These are phyloP conservation scores for Oscheius sp. DNA, from an alignment of 1,140 invertebrate genomes.

Conservation along the genomic window DNA sequence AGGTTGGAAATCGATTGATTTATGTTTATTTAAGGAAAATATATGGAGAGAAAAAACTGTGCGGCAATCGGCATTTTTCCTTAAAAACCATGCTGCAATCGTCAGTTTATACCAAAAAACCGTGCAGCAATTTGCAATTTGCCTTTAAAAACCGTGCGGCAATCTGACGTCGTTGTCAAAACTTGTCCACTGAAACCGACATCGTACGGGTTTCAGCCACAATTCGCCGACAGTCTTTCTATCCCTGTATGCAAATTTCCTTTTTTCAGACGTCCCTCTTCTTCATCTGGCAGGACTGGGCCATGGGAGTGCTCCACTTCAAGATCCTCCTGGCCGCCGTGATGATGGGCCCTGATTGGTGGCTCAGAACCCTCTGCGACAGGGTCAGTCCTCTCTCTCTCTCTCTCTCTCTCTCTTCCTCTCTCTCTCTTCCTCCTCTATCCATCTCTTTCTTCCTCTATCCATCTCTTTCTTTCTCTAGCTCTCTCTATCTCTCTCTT, in stretches of 20 bases:
- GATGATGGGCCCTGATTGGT: constrained; percentile 96
- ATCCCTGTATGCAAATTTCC: neutral
- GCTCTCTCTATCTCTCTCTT: neutral
- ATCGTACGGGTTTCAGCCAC: too few species aligned
- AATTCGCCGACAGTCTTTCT: too few species aligned
- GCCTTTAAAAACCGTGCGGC: too few species aligned
- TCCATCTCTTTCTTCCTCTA: constrained; percentile 1
- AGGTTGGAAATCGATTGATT: too few species aligned
- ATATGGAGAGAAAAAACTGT: too few species aligned
- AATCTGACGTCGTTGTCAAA: too few species aligned
- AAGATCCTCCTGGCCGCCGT: constrained; percentile 95
- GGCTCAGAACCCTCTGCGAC: constrained; percentile 82
- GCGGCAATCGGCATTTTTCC: too few species aligned
- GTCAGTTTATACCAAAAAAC: neutral
- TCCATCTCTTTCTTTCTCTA: too few species aligned
- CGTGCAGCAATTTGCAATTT: too few species aligned
- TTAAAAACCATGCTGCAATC: neutral
- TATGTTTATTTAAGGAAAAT: too few species aligned
- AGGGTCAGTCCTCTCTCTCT: constrained; percentile 78
- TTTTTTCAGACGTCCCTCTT: constrained; percentile 75
- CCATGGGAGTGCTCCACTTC: constrained; percentile 88
- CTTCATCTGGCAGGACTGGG: constrained; percentile 76
- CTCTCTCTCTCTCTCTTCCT: too few species aligned
- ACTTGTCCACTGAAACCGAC: too few species aligned
- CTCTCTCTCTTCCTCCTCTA: neutral